Base-by-base conservation (phyloP, 2,888 invertebrate genomes). In the Tachina lurida region DNA sequence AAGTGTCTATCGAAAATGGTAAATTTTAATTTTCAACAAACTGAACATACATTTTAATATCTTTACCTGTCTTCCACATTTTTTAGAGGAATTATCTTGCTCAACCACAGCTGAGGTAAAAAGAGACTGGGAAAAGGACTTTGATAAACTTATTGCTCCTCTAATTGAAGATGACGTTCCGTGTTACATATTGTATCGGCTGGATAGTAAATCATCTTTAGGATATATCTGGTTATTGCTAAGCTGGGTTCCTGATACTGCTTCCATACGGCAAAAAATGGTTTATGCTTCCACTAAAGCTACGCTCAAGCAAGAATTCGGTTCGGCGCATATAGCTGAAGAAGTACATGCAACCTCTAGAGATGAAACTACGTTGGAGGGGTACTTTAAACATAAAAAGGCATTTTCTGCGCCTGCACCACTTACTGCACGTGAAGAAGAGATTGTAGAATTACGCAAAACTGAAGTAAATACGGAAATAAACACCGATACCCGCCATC, bases 231-330 rank as follows among this genome's bases (percentile, higher is more conserved):
- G 99, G 99, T 92, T 99, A 10, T 94, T 98, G 75, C 95, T 98
- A 75, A 97, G 97, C 89, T 99, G 98, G 97, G 97, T 97, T 0
- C 99, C 99, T 0, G 99, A 99, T 90, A 95, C 95, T 79, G 97
- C 98, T 0, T 95, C 97, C 0, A 96, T 99, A 5, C 94, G 99
- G 80, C 88, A 89, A 45, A 88, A 88, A 79, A 88, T 88, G 88
- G 87, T 88, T 17, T 88, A 88, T 85, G 88, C 88, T 65, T 88
- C 88, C 65, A 88, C 88, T 19, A 88, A 88, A 93, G 98, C 99
- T 1, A 99, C 99, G 0, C 94, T 99, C 43, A 99, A 99, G 92
- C 96, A 96, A 90, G 98, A 99, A 92, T 99, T 99, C 93, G 99
- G 99, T 0, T 96, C 97, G 8, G 96, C 97, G 0, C 97, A 97